Conservation (phyloP, 1,140 invertebrate genomes). For the Eriosoma lanigerum region DNA sequence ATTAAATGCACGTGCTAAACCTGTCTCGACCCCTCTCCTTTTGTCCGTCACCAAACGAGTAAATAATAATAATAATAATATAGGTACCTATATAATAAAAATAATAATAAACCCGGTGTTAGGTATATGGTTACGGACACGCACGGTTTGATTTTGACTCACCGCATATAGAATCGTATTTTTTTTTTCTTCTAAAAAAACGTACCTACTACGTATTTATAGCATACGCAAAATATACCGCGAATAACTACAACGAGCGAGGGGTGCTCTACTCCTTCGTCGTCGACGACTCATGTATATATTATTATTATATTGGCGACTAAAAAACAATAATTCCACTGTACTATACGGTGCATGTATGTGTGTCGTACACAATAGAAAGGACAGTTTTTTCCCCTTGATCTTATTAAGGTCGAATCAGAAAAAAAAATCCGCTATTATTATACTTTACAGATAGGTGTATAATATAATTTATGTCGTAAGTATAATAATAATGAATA, state of each 20-base stretch:
- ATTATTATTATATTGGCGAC: too few species aligned
- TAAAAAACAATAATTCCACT: too few species aligned
- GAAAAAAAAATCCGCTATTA: background rate
- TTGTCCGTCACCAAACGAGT: background rate
- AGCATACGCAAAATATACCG: too few species aligned
- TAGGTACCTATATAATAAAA: too few species aligned
- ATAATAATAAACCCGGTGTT: too few species aligned
- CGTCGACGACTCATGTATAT: background rate
- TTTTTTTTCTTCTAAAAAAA: too few species aligned
- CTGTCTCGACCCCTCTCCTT: background rate
- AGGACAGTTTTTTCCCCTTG: slow-evolving; percentile 2
- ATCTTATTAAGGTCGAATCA: background rate
- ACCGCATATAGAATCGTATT: background rate
- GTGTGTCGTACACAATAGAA: slow-evolving; percentile 3
- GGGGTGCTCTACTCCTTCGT: too few species aligned
- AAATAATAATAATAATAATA: background rate
- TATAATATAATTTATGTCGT: background rate
- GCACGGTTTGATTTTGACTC: background rate
- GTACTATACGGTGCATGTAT: too few species aligned
- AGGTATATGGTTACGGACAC: background rate
- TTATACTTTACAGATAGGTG: background rate
- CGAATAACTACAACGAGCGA: too few species aligned
- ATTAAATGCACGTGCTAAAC: slow-evolving; percentile 19
- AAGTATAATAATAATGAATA: background rate
- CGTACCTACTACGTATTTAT: too few species aligned